These are phyloP conservation scores for Sphaeramia orbicularis DNA, from an alignment of 2,797 vertebrate species.

Conservation along the genomic window DNA sequence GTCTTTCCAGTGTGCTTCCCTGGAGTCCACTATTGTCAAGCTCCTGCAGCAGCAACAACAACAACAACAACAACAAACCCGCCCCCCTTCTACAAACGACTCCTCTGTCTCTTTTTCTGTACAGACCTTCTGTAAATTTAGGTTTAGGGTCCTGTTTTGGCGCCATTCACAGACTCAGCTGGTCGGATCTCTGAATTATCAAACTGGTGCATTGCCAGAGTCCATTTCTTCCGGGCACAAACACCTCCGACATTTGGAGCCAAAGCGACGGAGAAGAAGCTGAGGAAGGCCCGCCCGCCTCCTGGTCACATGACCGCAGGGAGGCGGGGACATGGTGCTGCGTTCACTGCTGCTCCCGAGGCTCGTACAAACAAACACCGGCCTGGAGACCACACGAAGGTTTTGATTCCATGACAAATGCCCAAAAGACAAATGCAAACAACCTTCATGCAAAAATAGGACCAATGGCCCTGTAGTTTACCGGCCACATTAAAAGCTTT, in stretches of 20 bases:
- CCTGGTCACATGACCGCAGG: constrained; percentile 69
- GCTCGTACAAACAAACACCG: background rate
- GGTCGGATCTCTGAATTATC: constrained; percentile 85
- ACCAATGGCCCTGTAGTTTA: too few relatives aligned
- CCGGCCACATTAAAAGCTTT: too few relatives aligned
- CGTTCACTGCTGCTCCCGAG: constrained; percentile 30
- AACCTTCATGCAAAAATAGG: too few relatives aligned
- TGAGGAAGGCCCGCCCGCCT: constrained; percentile 50
- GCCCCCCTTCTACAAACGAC: constrained; percentile 51
- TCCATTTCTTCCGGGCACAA: constrained; percentile 82
- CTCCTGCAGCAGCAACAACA: constrained; percentile 25
- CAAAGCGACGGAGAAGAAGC: constrained; percentile 53
- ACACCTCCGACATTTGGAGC: constrained; percentile 76
- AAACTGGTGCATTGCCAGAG: constrained; percentile 87
- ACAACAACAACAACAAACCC: constrained; percentile 80
- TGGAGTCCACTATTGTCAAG: constrained; percentile 32
- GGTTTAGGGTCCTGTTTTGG: constrained; percentile 99
- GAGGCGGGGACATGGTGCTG: constrained; percentile 12
- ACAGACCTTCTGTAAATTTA: constrained; percentile 97
- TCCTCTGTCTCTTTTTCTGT: background rate
- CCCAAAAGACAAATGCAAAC: too few relatives aligned
- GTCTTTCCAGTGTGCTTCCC: background rate
- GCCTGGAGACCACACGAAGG: too few relatives aligned
- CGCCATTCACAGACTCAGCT: constrained; percentile 96
- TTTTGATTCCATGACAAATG: too few relatives aligned